Evolutionary conservation across 2,113 vertebrate species (phyloP).

Genomic region (Larimichthys crocea): DNA sequence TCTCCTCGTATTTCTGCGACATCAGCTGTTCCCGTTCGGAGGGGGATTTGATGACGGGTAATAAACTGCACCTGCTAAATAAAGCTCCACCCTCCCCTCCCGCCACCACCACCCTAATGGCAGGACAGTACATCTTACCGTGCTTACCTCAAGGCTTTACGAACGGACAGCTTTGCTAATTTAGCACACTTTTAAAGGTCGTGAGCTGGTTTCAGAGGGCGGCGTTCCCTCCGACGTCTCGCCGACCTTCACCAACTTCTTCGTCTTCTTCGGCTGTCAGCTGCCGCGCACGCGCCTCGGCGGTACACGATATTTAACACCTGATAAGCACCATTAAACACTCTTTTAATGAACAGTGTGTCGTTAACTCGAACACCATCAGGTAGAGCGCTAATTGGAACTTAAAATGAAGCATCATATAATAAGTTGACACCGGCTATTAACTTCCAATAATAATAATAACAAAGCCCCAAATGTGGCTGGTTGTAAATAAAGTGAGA

Average conservation of each 20-base stretch:
- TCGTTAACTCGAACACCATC: slow-evolving; percentile 54
- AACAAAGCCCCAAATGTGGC: slow-evolving; percentile 27
- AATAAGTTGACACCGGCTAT: slow-evolving; percentile 54
- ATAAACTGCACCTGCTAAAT: slow-evolving; percentile 84
- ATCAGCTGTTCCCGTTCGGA: slow-evolving; percentile 76
- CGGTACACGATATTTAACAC: slow-evolving; percentile 43
- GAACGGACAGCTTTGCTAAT: slow-evolving; percentile 73
- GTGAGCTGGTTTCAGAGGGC: slow-evolving; percentile 54
- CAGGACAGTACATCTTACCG: slow-evolving; percentile 62
- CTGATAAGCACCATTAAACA: slow-evolving; percentile 55
- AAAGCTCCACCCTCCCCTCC: slow-evolving; percentile 58
- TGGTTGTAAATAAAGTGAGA: slow-evolving; percentile 43
- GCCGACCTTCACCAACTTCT: slow-evolving; percentile 37
- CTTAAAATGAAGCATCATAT: slow-evolving; percentile 49
- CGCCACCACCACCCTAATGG: slow-evolving; percentile 23
- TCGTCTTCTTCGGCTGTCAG: slow-evolving; percentile 27
- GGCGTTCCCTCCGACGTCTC: slow-evolving; percentile 10
- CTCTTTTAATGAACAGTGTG: slow-evolving; percentile 51
- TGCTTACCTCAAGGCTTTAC: slow-evolving; percentile 67
- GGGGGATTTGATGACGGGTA: slow-evolving; percentile 81
- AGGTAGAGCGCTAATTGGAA: slow-evolving; percentile 59
- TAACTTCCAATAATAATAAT: slow-evolving; percentile 63
- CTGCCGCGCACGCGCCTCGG: neutral
- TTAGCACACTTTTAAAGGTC: slow-evolving; percentile 80
- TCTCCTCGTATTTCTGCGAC: slow-evolving; percentile 71